These are phyloP conservation scores for Turdus rufiventris DNA, from an alignment of 2,113 vertebrate species.

Conservation along the genomic window DNA sequence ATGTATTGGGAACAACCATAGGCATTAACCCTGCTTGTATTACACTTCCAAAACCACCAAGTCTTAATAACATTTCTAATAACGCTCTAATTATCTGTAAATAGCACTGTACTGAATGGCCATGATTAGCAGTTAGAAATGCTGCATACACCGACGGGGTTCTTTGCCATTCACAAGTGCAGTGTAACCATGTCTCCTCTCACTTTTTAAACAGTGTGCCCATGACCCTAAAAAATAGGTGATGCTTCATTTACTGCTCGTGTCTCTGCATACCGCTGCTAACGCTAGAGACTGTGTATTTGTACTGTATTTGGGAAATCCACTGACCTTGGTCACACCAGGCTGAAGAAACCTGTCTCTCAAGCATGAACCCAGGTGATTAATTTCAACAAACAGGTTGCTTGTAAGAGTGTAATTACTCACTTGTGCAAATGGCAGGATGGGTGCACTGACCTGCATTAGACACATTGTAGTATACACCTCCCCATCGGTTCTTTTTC, in stretches of 20 bases:
- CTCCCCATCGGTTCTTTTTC: conserved; percentile 25
- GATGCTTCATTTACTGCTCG: conserved; percentile 14
- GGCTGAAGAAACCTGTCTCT: conserved; percentile 21
- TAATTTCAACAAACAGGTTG: conserved; percentile 48
- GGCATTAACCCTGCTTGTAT: not conserved
- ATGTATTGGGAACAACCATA: not conserved
- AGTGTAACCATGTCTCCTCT: not conserved
- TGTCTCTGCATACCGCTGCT: not conserved
- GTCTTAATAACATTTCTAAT: not conserved
- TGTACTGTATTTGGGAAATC: not conserved
- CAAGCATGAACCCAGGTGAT: conserved; percentile 26
- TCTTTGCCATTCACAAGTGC: not conserved
- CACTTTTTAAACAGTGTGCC: not conserved
- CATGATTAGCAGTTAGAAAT: not conserved
- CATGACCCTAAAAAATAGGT: not conserved
- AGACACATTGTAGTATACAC: not conserved
- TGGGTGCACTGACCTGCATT: conserved; percentile 38
- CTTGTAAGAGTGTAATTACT: conserved; percentile 22
- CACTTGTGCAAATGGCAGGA: not conserved
- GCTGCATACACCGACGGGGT: rapidly evolving
- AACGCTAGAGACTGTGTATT: rapidly evolving
- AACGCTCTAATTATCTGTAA: not conserved
- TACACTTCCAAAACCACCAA: not conserved
- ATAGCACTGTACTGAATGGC: not conserved
- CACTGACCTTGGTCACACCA: not conserved